Percentiles rank a stretch among this genome's conserved stretches.
Conservation (phyloP, 2,797 vertebrate genomes). For the Mus spretus region DNA sequence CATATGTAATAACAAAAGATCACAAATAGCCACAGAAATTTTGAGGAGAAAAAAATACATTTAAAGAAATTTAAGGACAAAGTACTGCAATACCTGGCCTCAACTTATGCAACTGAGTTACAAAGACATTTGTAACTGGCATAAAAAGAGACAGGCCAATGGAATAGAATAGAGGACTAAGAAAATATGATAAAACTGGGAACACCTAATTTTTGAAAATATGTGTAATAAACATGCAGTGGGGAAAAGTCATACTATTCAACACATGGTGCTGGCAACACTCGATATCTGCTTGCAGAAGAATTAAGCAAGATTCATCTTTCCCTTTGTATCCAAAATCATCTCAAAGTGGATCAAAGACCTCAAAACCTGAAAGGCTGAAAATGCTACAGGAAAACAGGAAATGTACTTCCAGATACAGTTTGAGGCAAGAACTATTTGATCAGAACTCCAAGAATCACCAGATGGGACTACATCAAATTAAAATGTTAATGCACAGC, state of each 20-base stretch:
- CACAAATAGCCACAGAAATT: neutral
- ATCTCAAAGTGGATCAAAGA: neutral
- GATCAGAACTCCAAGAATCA: constrained; percentile 1
- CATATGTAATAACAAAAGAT: neutral
- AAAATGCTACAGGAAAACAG: neutral
- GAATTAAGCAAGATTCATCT: neutral
- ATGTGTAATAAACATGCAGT: neutral
- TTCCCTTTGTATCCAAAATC: neutral
- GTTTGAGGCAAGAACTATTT: neutral
- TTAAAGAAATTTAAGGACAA: neutral
- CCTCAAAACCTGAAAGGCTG: neutral
- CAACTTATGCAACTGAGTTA: neutral
- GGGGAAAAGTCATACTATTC: neutral
- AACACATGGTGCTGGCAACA: neutral
- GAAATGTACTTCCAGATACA: neutral
- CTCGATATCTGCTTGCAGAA: neutral
- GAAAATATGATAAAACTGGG: neutral
- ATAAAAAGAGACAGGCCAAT: neutral
- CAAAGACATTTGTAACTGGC: neutral
- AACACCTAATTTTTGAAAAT: neutral
- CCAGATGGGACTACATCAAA: neutral
- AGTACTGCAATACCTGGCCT: neutral
- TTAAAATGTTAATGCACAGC: neutral
- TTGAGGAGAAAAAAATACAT: neutral
- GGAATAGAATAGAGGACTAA: neutral